Evolutionary conservation across 2,797 vertebrate genomes (phyloP).

Genomic region (Cirrhinus mrigala): DNA sequence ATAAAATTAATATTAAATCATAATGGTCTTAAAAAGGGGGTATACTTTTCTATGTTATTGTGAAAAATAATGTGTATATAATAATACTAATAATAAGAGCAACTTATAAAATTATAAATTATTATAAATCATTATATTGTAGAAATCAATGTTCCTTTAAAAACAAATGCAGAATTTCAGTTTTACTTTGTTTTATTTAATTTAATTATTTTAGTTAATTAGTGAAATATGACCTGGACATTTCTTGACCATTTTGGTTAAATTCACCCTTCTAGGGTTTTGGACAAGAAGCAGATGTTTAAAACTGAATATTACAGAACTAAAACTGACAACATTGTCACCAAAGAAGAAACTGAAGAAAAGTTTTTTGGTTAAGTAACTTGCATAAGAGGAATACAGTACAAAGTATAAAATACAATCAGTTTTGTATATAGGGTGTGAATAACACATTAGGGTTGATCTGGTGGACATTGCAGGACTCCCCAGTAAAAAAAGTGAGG

Average conservation of each 20-base stretch:
- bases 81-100: too few relatives aligned
- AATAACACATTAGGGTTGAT: conserved; percentile 35
- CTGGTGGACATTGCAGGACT: conserved; percentile 53
- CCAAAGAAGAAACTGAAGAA: conserved; percentile 18
- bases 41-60: too few relatives aligned
- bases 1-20: too few relatives aligned
- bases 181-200: not conserved
- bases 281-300: not conserved
- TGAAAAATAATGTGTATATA: too few relatives aligned
- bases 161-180: too few relatives aligned
- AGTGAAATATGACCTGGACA: not conserved
- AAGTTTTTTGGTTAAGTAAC: conserved; percentile 35
- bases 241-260: not conserved
- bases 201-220: not conserved
- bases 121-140: too few relatives aligned
- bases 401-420: conserved; percentile 36
- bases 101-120: too few relatives aligned
- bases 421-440: conserved; percentile 38
- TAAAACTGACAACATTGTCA: not conserved
- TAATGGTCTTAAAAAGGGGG: too few relatives aligned
- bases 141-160: too few relatives aligned
- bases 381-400: conserved; percentile 55
- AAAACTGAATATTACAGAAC: not conserved
- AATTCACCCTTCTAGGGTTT: not conserved
- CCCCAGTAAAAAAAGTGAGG: conserved; percentile 28